These are phyloP conservation scores for Heteronetta atricapilla DNA, from an alignment of 2,113 vertebrate genomes.

Conservation along the genomic window DNA sequence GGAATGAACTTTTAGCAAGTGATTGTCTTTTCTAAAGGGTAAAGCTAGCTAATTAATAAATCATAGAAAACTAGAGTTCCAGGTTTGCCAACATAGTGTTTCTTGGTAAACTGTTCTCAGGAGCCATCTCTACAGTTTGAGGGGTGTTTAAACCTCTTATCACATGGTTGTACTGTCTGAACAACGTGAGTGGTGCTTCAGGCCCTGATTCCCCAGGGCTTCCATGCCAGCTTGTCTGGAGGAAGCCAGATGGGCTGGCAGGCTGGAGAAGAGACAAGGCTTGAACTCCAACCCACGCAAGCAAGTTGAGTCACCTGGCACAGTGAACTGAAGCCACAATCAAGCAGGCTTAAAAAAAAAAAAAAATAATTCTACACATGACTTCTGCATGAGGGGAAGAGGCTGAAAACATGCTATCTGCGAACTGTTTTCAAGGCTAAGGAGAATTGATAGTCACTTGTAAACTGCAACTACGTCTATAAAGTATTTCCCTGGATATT, in stretches of 20 bases:
- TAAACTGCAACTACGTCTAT: not conserved
- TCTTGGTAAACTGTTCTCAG: not conserved
- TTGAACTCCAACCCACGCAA: not conserved
- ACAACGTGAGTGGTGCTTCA: not conserved
- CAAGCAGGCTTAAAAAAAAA: not conserved
- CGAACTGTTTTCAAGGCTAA: not conserved
- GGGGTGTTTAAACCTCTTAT: not conserved
- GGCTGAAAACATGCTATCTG: not conserved
- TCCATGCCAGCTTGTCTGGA: not conserved
- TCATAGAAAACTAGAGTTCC: not conserved
- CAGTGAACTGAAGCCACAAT: not conserved
- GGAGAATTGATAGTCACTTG: not conserved
- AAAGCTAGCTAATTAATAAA: constrained; percentile 19
- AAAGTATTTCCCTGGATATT: not conserved
- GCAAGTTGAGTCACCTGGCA: not conserved
- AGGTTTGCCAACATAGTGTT: not conserved
- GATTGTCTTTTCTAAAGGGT: not conserved
- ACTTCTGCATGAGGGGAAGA: not conserved
- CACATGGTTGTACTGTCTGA: not conserved
- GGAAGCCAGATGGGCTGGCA: not conserved
- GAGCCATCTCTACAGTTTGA: not conserved
- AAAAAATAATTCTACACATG: not conserved
- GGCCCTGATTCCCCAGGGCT: not conserved
- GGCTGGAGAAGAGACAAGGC: not conserved
- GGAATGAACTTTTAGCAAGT: constrained; percentile 3